Base-by-base conservation (phyloP, 2,113 vertebrate species). In the Platichthys flesus region DNA sequence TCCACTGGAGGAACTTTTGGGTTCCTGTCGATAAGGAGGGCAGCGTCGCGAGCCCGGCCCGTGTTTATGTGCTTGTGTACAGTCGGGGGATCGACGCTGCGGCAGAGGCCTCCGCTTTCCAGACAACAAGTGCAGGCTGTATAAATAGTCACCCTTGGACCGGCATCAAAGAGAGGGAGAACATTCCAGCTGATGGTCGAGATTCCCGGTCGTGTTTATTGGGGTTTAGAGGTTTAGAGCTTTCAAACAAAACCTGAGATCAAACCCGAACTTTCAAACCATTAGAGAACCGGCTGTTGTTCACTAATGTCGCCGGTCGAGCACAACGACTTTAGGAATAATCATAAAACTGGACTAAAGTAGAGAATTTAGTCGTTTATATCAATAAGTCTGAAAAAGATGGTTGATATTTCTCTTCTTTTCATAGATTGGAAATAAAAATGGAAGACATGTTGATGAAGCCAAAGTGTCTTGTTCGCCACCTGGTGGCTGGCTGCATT, bases 11-110 rank as follows among this genome's bases (percentile, higher is more conserved):
- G 94, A 94, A 95, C 93, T 42, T 95, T 91, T 87, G 88, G 91
- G 91, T 95, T 95, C 94, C 93, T 95, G 94, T 93, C 83, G 93
- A 95, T 95, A 95, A 95, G 93, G 81, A 91, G 87, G 81, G 56
- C 83, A 86, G 90, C 74, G 83, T 78, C 89, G 78, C 65, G 84
- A 87, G 91, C 83, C 73, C 58, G 55, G 67, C 67, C 74, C 51
- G 76, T 94, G 92, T 94, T 94, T 93, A 92, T 92, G 75, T 87
- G 89, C 90, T 79, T 92, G 91, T 92, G 87, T 93, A 90, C 88
- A 89, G 91, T 74, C 3, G 72, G 86, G 86, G 79, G 81, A 86
- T 87, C 73, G 58, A 28, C 12, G 77, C 75, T 85, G 87, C 84
- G 85, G 86, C 83, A 82, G 82, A 58, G 85, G 70, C 83, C 82